Evolutionary conservation across 92 coral and sea anemone species (phyloP).

Genomic region (Palythoa caribaeorum): DNA sequence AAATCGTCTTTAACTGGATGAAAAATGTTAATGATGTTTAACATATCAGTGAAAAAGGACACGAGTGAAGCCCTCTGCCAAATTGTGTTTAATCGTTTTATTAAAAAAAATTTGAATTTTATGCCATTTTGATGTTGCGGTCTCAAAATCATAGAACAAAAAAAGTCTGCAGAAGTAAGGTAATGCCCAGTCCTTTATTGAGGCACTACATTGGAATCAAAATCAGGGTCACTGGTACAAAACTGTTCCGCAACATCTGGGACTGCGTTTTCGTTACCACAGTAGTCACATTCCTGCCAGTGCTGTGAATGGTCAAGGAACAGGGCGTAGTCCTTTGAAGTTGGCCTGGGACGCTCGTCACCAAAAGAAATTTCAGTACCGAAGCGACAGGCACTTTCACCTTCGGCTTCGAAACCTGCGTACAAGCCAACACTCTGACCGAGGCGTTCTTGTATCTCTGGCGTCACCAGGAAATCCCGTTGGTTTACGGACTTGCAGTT

Average conservation of each 20-base stretch:
- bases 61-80: no score
- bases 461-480: conserved; percentile 16
- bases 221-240: conserved; percentile 5
- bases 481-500: conserved; percentile 33
- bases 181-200: no score
- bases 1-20: no score
- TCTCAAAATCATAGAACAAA: no score
- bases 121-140: no score
- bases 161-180: no score
- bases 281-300: conserved; percentile 25
- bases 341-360: not conserved
- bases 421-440: conserved; percentile 19
- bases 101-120: no score
- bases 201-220: not conserved
- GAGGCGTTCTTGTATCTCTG: not conserved
- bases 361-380: conserved; percentile 15
- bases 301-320: not conserved
- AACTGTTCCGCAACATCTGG: conserved; percentile 9
- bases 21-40: no score
- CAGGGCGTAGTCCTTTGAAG: conserved; percentile 1
- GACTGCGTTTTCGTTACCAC: not conserved
- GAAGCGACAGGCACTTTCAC: conserved; percentile 11
- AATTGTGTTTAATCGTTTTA: no score
- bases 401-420: conserved; percentile 19
- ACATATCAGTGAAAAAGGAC: no score